Percentiles rank a stretch among this genome's conserved stretches.
These are phyloP conservation scores for Halisarca cf. caerulea DNA, from an alignment of 37 sponge, comb jelly and placozoan species.

Conservation along the genomic window DNA sequence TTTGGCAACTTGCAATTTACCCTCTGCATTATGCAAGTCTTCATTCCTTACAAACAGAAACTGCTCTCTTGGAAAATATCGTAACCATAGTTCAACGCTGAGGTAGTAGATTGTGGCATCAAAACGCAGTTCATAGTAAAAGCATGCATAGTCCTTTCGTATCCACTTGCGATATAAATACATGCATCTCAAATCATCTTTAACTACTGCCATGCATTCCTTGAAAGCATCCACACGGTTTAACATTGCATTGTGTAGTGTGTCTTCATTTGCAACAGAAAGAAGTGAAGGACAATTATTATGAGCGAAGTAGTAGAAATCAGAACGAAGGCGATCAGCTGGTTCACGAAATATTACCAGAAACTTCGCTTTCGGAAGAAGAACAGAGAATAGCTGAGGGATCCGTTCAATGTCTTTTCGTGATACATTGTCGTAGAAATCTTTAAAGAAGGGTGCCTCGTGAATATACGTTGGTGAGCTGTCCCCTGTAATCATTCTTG, in stretches of 20 bases:
- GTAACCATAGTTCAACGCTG: background rate
- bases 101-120: background rate
- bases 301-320: constrained; percentile 2
- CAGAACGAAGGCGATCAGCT: background rate
- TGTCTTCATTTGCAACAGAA: too few relatives aligned
- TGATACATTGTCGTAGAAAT: too few relatives aligned
- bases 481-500: background rate
- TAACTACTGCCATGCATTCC: background rate
- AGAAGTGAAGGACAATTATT: background rate
- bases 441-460: too few relatives aligned
- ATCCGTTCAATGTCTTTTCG: background rate
- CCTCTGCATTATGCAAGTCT: background rate
- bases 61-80: constrained; percentile 10
- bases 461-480: background rate
- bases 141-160: background rate
- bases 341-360: constrained; percentile 5
- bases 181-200: background rate
- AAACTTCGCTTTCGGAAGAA: background rate
- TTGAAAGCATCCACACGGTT: background rate
- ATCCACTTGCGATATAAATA: background rate
- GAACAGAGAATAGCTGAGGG: background rate
- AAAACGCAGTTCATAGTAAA: background rate
- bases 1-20: background rate
- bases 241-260: background rate
- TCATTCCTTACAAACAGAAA: constrained; percentile 11